phyloP scores from a whole-genome alignment of 2,888 invertebrate genomes.

The Pyrrhosoma nymphula region DNA sequence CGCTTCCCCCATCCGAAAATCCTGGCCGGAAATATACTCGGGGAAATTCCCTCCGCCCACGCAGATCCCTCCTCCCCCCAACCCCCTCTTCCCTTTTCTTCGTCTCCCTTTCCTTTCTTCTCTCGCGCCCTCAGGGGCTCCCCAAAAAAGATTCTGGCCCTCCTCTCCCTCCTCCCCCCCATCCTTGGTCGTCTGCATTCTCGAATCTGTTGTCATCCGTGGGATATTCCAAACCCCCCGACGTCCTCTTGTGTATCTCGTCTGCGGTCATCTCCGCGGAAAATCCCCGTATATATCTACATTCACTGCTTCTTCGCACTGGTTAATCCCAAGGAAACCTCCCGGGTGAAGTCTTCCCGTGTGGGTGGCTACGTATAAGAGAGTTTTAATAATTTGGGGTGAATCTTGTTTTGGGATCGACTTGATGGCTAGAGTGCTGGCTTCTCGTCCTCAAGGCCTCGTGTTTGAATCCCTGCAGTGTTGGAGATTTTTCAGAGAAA shows the following conservation, averaged over 20 bases:
- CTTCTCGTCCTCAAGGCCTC: too few relatives aligned
- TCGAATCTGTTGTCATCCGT: background rate
- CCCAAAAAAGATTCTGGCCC: background rate
- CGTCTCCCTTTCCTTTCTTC: background rate
- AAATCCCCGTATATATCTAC: background rate
- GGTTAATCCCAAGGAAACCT: too few relatives aligned
- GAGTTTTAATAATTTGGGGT: too few relatives aligned
- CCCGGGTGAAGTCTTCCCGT: too few relatives aligned
- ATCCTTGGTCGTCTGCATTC: background rate
- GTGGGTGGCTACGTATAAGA: too few relatives aligned
- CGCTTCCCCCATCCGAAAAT: background rate
- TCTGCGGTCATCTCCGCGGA: background rate
- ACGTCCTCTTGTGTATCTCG: background rate
- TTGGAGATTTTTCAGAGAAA: too few relatives aligned
- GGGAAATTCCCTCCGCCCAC: slow-evolving; percentile 54
- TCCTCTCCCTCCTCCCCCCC: background rate
- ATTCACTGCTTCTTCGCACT: too few relatives aligned
- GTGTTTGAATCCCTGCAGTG: too few relatives aligned
- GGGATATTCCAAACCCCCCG: background rate
- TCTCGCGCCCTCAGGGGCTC: too few relatives aligned
- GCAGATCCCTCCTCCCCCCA: background rate
- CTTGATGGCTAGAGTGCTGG: too few relatives aligned
- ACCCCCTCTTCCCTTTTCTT: background rate
- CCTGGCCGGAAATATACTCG: slow-evolving; percentile 60
- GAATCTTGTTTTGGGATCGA: too few relatives aligned